phyloP scores from a whole-genome alignment of 2,113 vertebrate species.

The Cinclus mexicanus region DNA sequence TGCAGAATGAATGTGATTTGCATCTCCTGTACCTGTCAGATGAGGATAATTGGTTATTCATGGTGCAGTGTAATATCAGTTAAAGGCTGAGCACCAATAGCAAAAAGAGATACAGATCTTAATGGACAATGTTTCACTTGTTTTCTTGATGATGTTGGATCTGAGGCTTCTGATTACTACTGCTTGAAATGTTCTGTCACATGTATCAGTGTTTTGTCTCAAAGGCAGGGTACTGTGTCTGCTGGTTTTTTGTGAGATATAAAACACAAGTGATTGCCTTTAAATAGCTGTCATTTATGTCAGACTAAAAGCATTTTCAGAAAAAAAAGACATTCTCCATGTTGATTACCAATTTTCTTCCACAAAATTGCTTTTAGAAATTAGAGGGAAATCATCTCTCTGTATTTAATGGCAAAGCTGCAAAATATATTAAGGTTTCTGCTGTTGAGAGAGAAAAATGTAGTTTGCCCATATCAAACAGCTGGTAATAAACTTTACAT shows the following conservation, averaged over 20 bases:
- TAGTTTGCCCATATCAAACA: background rate
- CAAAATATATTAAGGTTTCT: slow-evolving; percentile 4
- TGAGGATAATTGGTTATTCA: slow-evolving; percentile 4
- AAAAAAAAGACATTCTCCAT: slow-evolving; percentile 4
- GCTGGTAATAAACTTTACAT: background rate
- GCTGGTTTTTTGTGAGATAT: slow-evolving; percentile 13
- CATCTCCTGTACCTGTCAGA: background rate
- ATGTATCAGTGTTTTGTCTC: slow-evolving; percentile 45
- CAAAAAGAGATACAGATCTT: background rate
- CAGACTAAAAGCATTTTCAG: background rate
- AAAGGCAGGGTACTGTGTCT: slow-evolving; percentile 20
- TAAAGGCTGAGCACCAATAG: background rate
- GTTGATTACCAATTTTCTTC: slow-evolving; percentile 57
- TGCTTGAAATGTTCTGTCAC: slow-evolving; percentile 38
- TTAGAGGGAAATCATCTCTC: background rate
- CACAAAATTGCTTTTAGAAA: slow-evolving; percentile 27
- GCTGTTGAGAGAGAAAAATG: background rate
- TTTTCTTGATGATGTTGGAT: slow-evolving; percentile 12
- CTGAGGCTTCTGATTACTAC: slow-evolving; percentile 11
- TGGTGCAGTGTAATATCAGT: background rate
- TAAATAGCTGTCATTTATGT: slow-evolving; percentile 42
- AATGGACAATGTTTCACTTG: background rate
- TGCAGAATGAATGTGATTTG: background rate
- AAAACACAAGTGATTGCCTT: slow-evolving; percentile 48
- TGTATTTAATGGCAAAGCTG: slow-evolving; percentile 35